Evolutionary conservation across 2,113 vertebrate species (phyloP).

Genomic region (Okapia johnstoni): DNA sequence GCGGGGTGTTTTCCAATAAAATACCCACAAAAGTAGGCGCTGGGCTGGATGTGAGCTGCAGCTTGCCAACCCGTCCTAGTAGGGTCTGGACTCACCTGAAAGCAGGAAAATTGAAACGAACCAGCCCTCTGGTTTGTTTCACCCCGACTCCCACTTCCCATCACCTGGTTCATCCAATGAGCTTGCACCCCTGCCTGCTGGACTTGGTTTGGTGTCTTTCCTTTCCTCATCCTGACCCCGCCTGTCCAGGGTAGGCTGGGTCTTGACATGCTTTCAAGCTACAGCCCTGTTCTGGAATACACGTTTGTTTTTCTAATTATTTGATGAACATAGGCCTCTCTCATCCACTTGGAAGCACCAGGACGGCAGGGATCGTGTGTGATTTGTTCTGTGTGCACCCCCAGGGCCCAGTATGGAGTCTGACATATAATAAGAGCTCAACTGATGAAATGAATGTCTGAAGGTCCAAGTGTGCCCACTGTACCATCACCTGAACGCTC

Average conservation of each 20-base stretch:
- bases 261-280: background rate
- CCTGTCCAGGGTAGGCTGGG: background rate
- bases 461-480: background rate
- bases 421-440: background rate
- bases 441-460: background rate
- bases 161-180: background rate
- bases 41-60: background rate
- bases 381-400: background rate
- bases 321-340: background rate
- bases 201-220: background rate
- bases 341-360: background rate
- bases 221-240: background rate
- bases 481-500: rapidly evolving
- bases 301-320: background rate
- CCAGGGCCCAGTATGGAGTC: background rate
- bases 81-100: background rate
- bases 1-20: rapidly evolving
- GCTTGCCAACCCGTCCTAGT: background rate
- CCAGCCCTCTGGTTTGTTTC: background rate
- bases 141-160: background rate
- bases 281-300: background rate
- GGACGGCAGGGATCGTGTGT: rapidly evolving
- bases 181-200: rapidly evolving
- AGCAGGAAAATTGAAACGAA: background rate
- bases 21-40: background rate